Base-by-base conservation (phyloP, 2,888 invertebrate genomes). In the Pecten maximus region DNA sequence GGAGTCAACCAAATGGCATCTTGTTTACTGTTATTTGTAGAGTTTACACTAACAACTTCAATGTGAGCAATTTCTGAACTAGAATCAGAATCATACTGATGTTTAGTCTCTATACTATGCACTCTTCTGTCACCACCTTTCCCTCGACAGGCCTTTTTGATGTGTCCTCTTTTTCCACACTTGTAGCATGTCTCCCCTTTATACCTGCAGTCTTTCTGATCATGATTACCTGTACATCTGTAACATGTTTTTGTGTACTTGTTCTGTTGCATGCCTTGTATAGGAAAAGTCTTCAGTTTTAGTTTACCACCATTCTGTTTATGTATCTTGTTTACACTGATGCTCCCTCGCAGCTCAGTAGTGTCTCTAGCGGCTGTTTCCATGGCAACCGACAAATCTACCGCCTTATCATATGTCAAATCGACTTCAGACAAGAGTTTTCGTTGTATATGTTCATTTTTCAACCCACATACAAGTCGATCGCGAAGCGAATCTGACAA, bases 331-430 rank as follows among this genome's bases (percentile, higher is more conserved):
- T 89, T 60, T 0, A 90, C 89, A 40, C 35, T 44, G 4, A 10
- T 4, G 19, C 54, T 74, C 3, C 23, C 2, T 40, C 89, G 89
- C 23, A 93, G n/a, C 50, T 92, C 92, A 6, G 89, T 40, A 10
- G 92, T 90, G 88, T 92, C 91, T 60, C 88, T 89, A 0, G 88
- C 39, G 2, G 92, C 92, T 0, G 91, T 91, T 90, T 93, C 93
- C 90, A 93, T 92, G 19, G 93, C 92, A 4, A 87, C 50, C 0
- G 92, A 54, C 1, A 92, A 91, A 23, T 92, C 89, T 0, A 90
- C 40, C 0, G 92, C 91, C 1, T 48, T 91, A 16, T 89, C 40
- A 8, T 91, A 88, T 16, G 89, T 91, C 40, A 91, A 39, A 12
- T 90, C 87, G 28, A 23, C 50, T 48, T 60, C 89, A 3, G 91